A percentile compares a stretch with the other conserved stretches of the same genome.
Conservation (phyloP, 1,140 invertebrate species). For the Neodiprion lecontei region DNA sequence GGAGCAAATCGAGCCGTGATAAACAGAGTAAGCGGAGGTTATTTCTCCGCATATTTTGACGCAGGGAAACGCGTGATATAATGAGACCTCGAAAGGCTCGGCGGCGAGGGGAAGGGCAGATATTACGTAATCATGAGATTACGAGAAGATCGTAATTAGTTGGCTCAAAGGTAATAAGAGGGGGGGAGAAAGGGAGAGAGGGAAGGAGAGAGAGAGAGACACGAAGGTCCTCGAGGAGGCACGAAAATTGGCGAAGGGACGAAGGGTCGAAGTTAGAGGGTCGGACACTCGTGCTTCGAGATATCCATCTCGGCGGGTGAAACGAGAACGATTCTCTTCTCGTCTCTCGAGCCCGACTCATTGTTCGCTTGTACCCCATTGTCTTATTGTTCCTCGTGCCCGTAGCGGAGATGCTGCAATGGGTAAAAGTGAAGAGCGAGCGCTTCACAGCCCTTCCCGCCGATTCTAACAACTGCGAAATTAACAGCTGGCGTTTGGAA, state of each 20-base stretch:
- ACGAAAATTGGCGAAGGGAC: not conserved
- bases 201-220: not conserved
- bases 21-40: no score
- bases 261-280: not conserved
- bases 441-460: not conserved
- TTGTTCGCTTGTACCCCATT: constrained; percentile 3
- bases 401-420: not conserved
- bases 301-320: constrained; percentile 5
- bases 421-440: not conserved
- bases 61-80: no score
- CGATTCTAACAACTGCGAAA: not conserved
- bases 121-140: no score
- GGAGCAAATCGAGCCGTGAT: no score
- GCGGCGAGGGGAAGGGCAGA: no score
- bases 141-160: not conserved
- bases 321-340: not conserved
- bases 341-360: not conserved
- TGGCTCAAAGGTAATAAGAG: not conserved
- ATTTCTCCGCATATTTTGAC: no score
- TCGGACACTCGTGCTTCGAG: not conserved
- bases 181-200: not conserved
- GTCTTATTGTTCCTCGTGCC: constrained; percentile 12
- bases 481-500: not conserved
- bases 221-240: constrained; percentile 8
- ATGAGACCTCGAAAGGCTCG: no score